A percentile compares a stretch with the other conserved stretches of the same genome.
Conservation (phyloP, 2,797 vertebrate genomes). For the Linurgus olivaceus region DNA sequence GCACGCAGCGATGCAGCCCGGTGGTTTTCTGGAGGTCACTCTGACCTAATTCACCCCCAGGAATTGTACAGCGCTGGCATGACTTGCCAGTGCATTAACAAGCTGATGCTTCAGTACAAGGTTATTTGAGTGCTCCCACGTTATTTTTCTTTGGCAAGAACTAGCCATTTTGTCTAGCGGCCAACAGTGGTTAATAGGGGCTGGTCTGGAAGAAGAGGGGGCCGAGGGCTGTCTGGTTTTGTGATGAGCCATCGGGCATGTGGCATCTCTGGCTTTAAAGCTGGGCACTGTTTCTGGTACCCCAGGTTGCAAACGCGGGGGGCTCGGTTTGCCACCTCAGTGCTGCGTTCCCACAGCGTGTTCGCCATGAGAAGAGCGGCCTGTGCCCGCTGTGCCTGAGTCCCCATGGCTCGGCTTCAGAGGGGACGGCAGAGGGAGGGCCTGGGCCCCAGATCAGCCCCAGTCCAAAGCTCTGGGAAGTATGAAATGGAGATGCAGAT, state of each 20-base stretch:
- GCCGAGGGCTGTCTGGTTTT: not conserved
- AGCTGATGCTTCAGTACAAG: conserved; percentile 51
- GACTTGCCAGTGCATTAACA: conserved; percentile 58
- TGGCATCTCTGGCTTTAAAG: not conserved
- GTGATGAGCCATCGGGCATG: fast-evolving
- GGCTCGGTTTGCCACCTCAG: fast-evolving
- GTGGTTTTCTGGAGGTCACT: conserved; percentile 58
- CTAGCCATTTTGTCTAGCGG: conserved; percentile 37
- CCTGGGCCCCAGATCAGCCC: not conserved
- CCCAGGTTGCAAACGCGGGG: fast-evolving
- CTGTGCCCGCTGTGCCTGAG: not conserved
- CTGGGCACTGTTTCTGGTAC: not conserved
- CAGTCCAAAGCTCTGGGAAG: not conserved
- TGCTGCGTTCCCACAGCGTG: not conserved
- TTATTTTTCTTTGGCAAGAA: conserved; percentile 47
- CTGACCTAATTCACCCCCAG: conserved; percentile 71
- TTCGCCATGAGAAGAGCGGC: not conserved
- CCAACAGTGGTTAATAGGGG: conserved; percentile 5
- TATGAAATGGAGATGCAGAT: not conserved
- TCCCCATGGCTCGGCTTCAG: fast-evolving
- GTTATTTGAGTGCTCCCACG: conserved; percentile 57
- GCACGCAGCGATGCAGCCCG: not conserved
- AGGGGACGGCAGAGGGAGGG: not conserved
- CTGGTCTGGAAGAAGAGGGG: not conserved
- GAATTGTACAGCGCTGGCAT: conserved; percentile 56